phyloP scores from a whole-genome alignment of 2,888 invertebrate species.

The Luperina nickerlii region DNA sequence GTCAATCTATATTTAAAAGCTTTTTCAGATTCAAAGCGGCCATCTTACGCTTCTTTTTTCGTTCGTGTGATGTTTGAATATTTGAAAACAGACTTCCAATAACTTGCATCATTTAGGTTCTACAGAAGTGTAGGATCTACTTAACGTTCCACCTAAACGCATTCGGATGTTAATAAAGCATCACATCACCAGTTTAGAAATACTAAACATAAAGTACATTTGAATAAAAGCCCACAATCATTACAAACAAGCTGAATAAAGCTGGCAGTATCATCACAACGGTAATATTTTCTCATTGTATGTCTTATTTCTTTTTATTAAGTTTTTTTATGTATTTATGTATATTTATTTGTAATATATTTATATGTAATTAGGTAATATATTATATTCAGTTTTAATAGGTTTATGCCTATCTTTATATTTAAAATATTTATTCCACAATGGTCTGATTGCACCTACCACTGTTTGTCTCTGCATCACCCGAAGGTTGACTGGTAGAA shows the following conservation, averaged over 20 bases:
- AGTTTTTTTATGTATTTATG: no score
- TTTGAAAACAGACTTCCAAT: neutral
- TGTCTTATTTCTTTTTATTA: no score
- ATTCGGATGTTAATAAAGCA: constrained; percentile 16
- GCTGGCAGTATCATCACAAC: no score
- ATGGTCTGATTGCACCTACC: no score
- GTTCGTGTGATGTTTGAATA: neutral
- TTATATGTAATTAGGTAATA: no score
- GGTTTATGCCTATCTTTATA: no score
- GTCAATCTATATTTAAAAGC: neutral
- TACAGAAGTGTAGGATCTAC: neutral
- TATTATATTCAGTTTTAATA: no score
- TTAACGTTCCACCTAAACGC: neutral
- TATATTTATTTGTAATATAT: no score
- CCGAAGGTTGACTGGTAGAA: no score
- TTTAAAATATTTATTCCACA: no score
- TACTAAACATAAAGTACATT: constrained; percentile 51
- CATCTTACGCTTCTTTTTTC: neutral
- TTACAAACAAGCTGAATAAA: constrained; percentile 66
- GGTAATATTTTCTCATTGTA: no score
- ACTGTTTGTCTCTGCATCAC: no score
- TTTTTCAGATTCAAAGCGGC: constrained; percentile 5
- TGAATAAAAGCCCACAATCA: constrained; percentile 67
- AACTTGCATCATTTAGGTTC: neutral
- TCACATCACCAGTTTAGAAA: constrained; percentile 36